These are phyloP conservation scores for Malaclemys terrapin DNA, from an alignment of 2,113 vertebrate species.

Conservation along the genomic window DNA sequence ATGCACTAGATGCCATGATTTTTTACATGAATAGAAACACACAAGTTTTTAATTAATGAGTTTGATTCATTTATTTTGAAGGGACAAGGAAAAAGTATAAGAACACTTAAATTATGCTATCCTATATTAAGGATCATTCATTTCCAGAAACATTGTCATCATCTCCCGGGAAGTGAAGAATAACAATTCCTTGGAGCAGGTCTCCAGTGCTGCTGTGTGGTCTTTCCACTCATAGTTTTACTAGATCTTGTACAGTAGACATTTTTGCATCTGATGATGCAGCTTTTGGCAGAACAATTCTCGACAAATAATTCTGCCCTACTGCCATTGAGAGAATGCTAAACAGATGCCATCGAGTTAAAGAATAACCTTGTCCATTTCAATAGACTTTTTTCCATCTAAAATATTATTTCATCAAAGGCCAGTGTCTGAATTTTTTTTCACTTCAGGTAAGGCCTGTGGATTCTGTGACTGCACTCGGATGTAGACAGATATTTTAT, in stretches of 20 bases:
- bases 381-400: neutral
- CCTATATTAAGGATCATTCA: neutral
- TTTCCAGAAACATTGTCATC: neutral
- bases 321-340: neutral
- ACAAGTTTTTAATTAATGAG: neutral
- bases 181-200: neutral
- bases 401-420: neutral
- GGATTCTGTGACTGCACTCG: neutral
- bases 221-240: neutral
- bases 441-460: accelerated
- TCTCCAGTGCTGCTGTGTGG: neutral
- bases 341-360: neutral
- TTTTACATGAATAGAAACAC: neutral
- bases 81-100: neutral
- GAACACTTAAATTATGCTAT: neutral
- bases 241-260: neutral
- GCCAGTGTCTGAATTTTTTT: neutral
- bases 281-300: neutral
- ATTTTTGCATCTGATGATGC: neutral
- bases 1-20: neutral
- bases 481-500: neutral
- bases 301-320: neutral
- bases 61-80: neutral
- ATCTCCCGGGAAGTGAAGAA: neutral
- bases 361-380: neutral